A percentile compares a stretch with the other conserved stretches of the same genome.
Evolutionary conservation across 1,140 invertebrate genomes (phyloP).

Genomic region (Drosophila carrolli): DNA sequence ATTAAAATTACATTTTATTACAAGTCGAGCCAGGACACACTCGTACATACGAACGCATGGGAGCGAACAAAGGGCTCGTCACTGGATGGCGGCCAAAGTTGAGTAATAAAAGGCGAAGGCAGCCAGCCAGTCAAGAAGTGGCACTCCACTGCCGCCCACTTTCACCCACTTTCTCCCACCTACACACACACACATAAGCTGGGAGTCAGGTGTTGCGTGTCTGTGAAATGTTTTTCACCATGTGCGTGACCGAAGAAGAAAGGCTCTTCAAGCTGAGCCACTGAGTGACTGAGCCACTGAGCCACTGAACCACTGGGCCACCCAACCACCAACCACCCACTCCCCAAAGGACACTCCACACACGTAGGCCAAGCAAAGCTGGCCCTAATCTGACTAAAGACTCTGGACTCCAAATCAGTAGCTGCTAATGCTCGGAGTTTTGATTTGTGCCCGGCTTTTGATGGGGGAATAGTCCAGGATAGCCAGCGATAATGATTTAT

Average conservation of each 20-base stretch:
- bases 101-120: slow-evolving; percentile 60
- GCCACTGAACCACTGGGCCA: background rate
- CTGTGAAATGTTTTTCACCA: slow-evolving; percentile 72
- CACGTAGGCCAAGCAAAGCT: slow-evolving; percentile 12
- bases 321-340: background rate
- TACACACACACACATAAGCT: background rate
- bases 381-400: slow-evolving; percentile 30
- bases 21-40: slow-evolving; percentile 27
- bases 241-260: slow-evolving; percentile 71
- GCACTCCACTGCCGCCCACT: slow-evolving; percentile 9
- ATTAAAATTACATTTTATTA: slow-evolving; percentile 81
- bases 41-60: slow-evolving; percentile 11
- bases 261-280: slow-evolving; percentile 11
- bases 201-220: slow-evolving; percentile 63
- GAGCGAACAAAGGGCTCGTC: slow-evolving; percentile 48
- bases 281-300: background rate
- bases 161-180: background rate
- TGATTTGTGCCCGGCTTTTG: slow-evolving; percentile 40
- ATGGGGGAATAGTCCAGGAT: slow-evolving; percentile 23
- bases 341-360: slow-evolving; percentile 11
- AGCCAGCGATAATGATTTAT: slow-evolving; percentile 24
- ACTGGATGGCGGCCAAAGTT: slow-evolving; percentile 40
- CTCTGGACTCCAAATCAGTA: slow-evolving; percentile 31
- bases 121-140: background rate
- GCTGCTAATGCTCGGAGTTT: slow-evolving; percentile 23